phyloP scores from a whole-genome alignment of 2,113 vertebrate species.

The Polyodon spathula region DNA sequence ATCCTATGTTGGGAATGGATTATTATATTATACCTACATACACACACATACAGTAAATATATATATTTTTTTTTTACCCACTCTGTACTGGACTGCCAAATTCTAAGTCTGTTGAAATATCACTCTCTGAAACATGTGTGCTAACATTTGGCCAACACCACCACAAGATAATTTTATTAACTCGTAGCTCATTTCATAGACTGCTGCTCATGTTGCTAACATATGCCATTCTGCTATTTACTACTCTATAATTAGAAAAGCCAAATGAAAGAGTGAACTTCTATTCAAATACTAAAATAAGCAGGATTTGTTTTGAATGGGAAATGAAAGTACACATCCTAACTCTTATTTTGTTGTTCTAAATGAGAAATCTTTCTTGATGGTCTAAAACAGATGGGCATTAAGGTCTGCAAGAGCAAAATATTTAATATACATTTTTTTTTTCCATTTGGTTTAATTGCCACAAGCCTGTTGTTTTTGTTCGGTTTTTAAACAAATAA shows the following conservation, averaged over 20 bases:
- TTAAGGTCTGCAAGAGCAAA: slow-evolving; percentile 8
- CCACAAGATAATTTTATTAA: slow-evolving; percentile 55
- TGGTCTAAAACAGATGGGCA: slow-evolving; percentile 15
- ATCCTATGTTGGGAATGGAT: too few species aligned
- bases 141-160: slow-evolving; percentile 52
- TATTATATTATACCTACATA: too few species aligned
- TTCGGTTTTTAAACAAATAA: slow-evolving; percentile 35
- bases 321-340: slow-evolving; percentile 29
- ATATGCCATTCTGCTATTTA: slow-evolving; percentile 50
- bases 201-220: slow-evolving; percentile 60
- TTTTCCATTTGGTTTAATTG: slow-evolving; percentile 39
- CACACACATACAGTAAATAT: too few species aligned
- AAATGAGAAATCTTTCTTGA: slow-evolving; percentile 16
- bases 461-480: slow-evolving; percentile 28
- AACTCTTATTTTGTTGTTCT: slow-evolving; percentile 17
- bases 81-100: slow-evolving; percentile 7
- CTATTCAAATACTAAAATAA: slow-evolving; percentile 42
- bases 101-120: slow-evolving; percentile 51
- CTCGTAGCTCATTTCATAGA: slow-evolving; percentile 55
- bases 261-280: slow-evolving; percentile 48
- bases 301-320: slow-evolving; percentile 36
- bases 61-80: neutral
- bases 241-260: slow-evolving; percentile 53
- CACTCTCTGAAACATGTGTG: slow-evolving; percentile 45
- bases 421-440: slow-evolving; percentile 22